Percentiles rank a stretch among this genome's conserved stretches.
These are phyloP conservation scores for Dasysyrphus tricinctus DNA, from an alignment of 2,888 invertebrate species.

Conservation along the genomic window DNA sequence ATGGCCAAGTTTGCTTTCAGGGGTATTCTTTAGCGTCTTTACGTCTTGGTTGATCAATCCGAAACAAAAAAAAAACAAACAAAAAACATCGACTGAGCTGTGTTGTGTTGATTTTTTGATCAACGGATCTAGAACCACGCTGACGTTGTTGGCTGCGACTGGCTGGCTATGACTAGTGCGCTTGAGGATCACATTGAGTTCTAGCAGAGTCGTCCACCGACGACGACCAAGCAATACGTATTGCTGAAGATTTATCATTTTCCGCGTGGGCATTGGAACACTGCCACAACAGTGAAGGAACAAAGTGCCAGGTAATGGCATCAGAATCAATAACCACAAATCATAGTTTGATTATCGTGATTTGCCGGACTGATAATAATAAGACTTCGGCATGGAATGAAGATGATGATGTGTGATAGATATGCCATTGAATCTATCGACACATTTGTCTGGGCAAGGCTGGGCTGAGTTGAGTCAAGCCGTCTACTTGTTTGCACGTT, in stretches of 20 bases:
- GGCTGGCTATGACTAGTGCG: not conserved
- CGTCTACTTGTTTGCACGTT: conserved; percentile 47
- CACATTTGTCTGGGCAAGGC: conserved; percentile 19
- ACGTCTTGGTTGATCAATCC: conserved; percentile 42
- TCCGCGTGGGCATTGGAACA: conserved; percentile 61
- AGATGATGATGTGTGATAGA: conserved; percentile 72
- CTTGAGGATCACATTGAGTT: conserved; percentile 29
- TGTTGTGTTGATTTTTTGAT: conserved; percentile 69
- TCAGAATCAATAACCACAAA: conserved; percentile 75
- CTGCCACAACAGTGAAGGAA: conserved; percentile 41
- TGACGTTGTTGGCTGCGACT: not conserved
- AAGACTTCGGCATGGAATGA: conserved; percentile 27
- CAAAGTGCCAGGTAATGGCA: conserved; percentile 75
- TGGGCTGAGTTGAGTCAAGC: not conserved
- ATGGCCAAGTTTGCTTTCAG: conserved; percentile 7
- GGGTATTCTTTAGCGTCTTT: conserved; percentile 26
- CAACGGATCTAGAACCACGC: conserved; percentile 53
- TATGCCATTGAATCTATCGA: conserved; percentile 39
- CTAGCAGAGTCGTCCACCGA: conserved; percentile 23
- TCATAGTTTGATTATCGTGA: conserved; percentile 75
- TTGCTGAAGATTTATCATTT: conserved; percentile 67
- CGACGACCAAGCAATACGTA: conserved; percentile 32
- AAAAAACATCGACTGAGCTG: conserved; percentile 13
- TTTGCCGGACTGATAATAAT: conserved; percentile 63
- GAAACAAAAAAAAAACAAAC: not conserved